Conservation (phyloP, 2,888 invertebrate genomes). For the Sisyra terminalis region DNA sequence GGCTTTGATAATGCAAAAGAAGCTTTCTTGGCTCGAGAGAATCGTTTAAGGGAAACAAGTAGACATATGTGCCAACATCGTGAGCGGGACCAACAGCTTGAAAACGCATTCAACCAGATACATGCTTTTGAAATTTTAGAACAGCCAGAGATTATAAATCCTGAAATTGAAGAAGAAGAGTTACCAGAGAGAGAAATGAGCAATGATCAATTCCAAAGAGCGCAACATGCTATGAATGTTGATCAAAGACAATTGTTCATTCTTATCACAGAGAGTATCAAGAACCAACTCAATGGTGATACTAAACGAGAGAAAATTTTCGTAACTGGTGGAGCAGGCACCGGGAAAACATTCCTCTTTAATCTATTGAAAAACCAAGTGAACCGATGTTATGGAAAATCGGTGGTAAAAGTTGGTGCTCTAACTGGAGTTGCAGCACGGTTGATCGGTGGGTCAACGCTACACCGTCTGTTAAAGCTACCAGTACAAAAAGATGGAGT, state of each 20-base stretch:
- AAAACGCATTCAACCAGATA: constrained; percentile 13
- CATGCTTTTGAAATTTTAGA: constrained; percentile 14
- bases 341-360: constrained; percentile 5
- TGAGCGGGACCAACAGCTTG: no score
- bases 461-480: constrained; percentile 13
- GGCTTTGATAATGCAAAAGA: constrained; percentile 14
- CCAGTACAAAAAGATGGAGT: constrained; percentile 17
- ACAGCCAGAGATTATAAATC: constrained; percentile 8
- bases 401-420: constrained; percentile 14
- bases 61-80: no score
- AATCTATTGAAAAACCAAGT: constrained; percentile 12
- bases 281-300: constrained; percentile 10
- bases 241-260: constrained; percentile 8
- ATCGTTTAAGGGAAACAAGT: constrained; percentile 11
- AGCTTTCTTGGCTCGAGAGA: constrained; percentile 14
- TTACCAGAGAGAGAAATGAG: constrained; percentile 10
- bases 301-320: constrained; percentile 9
- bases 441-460: constrained; percentile 10
- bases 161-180: constrained; percentile 14
- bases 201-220: constrained; percentile 12
- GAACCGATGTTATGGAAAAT: constrained; percentile 14
- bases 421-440: constrained; percentile 19
- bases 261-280: constrained; percentile 11
- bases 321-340: constrained; percentile 10
- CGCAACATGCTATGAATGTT: constrained; percentile 11